Base-by-base conservation (phyloP, 1,140 invertebrate genomes). In the Platorchestia sp. region DNA sequence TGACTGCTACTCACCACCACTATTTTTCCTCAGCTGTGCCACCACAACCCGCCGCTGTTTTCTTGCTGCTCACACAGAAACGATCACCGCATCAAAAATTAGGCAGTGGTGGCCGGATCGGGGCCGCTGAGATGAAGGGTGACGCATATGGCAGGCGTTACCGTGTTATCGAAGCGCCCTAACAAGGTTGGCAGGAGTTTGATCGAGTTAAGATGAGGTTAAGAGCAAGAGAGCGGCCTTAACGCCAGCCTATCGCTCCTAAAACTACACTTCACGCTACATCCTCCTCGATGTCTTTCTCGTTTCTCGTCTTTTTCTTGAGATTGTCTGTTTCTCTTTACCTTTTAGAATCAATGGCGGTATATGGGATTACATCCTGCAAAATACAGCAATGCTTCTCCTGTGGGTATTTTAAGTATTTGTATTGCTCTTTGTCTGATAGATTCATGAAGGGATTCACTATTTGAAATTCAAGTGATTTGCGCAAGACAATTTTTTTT, bases 171-270 rank as follows among this genome's bases (percentile, higher is more conserved):
- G 91, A 47, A 45, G 91, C 91, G 19, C 43, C 45, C 6, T 45
- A 93, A 93, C 91, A 93, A 93, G 91, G 40, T 93, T 93, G 91
- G 91, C 91, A 47, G 43, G 91, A 93, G 91, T 93, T 93, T 93
- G 91, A 93, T 93, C 91, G 45, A 45, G 91, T 93, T 93, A 93
- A 45, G 91, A 93, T 93, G 91, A 93, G 91, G 91, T 93, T 93
- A 93, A 93, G 43, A 45, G 91, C 87, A 90, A 90, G 87, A 90
- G 87, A n/a, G 43, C 40, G 45, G 91, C 91, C 91, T 45, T 47
- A 93, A n/a, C 43, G 16, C 91, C 0, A 47, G 91, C 45, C 91
- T 40, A 93, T 45, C 44, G 10, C 43, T 93, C 3, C 45, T 16
- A 93, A 93, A 93, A 93, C 44, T 44, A 93, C 41, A 89, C 87